A percentile compares a stretch with the other conserved stretches of the same genome.
These are phyloP conservation scores for Lomographa bimaculata DNA, from an alignment of 2,888 invertebrate species.

Conservation along the genomic window DNA sequence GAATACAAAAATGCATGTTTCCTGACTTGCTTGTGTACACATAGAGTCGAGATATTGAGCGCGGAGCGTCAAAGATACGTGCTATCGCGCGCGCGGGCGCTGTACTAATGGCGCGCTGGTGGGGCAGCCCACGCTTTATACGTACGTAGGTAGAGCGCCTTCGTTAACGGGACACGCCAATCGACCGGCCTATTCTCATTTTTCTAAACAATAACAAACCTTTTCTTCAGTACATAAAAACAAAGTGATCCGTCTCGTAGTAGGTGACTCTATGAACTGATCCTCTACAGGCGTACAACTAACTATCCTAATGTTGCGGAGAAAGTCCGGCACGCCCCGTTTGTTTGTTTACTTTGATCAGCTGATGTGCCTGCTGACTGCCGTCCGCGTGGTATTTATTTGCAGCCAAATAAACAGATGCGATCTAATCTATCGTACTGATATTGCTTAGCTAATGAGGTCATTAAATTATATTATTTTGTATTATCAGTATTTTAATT, in stretches of 20 bases:
- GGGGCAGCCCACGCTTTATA: slow-evolving; percentile 80
- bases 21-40: slow-evolving; percentile 73
- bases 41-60: slow-evolving; percentile 78
- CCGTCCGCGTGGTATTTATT: slow-evolving; percentile 43
- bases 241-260: slow-evolving; percentile 34
- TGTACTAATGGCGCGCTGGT: slow-evolving; percentile 77
- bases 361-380: slow-evolving; percentile 60
- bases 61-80: slow-evolving; percentile 73
- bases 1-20: slow-evolving; percentile 78
- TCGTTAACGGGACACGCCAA: slow-evolving; percentile 79
- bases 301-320: slow-evolving; percentile 30
- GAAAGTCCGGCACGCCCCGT: slow-evolving; percentile 42
- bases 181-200: slow-evolving; percentile 81
- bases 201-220: slow-evolving; percentile 75
- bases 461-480: no score
- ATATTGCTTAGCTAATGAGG: slow-evolving; percentile 7
- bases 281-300: slow-evolving; percentile 16
- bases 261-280: slow-evolving; percentile 23
- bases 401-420: slow-evolving; percentile 18
- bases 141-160: slow-evolving; percentile 76
- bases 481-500: slow-evolving; percentile 23
- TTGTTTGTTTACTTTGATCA: slow-evolving; percentile 70
- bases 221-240: slow-evolving; percentile 48
- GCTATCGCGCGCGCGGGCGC: slow-evolving; percentile 79
- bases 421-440: slow-evolving; percentile 1